Evolutionary conservation across 2,888 invertebrate species (phyloP).

Genomic region (Erpobdella octoculata): DNA sequence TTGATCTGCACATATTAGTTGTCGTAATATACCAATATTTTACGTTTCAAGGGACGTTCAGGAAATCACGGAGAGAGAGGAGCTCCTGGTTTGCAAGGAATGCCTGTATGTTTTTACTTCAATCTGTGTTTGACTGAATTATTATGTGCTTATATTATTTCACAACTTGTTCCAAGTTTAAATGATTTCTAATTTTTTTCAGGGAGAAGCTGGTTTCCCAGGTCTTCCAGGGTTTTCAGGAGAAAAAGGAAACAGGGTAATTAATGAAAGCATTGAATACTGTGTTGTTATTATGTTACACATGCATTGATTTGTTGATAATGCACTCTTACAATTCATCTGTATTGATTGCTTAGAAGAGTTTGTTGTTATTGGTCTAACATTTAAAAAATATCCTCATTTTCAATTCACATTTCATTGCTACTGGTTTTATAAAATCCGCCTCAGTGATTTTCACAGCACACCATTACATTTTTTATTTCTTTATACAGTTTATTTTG

Average conservation of each 20-base stretch:
- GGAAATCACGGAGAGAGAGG: conserved; percentile 34
- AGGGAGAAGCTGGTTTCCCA: conserved; percentile 68
- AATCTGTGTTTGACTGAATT: too few species aligned
- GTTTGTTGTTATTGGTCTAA: too few species aligned
- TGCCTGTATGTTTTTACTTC: conserved; percentile 27
- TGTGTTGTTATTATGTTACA: background rate
- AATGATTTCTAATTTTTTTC: conserved; percentile 10
- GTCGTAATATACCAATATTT: background rate
- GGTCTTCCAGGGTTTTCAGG: conserved; percentile 61
- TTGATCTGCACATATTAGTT: too few species aligned
- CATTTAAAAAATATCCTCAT: too few species aligned
- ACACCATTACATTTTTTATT: background rate
- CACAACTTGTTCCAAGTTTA: background rate
- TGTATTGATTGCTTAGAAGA: background rate
- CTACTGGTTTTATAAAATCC: too few species aligned
- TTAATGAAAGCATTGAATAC: conserved; percentile 24
- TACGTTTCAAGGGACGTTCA: conserved; percentile 30
- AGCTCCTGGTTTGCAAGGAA: conserved; percentile 32
- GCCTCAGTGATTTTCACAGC: too few species aligned
- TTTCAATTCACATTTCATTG: too few species aligned
- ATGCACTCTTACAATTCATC: background rate
- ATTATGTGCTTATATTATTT: too few species aligned
- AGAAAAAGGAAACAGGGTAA: conserved; percentile 55
- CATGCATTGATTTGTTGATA: background rate
- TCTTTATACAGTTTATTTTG: background rate